These are phyloP conservation scores for Chrosomus eos DNA, from an alignment of 2,797 vertebrate genomes.

Conservation along the genomic window DNA sequence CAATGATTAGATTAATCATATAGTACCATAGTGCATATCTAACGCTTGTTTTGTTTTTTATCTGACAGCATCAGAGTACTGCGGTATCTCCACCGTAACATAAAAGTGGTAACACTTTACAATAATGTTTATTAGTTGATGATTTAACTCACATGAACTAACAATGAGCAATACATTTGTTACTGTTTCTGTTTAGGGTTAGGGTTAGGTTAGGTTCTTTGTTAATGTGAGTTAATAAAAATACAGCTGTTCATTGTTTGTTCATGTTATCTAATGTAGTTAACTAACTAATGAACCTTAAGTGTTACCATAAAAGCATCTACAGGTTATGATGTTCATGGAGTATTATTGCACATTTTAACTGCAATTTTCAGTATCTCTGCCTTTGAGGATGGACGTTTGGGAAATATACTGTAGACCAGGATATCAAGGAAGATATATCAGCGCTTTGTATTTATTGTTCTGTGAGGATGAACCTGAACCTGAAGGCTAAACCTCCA, in stretches of 20 bases:
- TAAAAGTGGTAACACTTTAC: no score
- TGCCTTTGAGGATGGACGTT: not conserved
- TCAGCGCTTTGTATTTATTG: not conserved
- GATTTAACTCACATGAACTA: no score
- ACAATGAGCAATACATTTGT: no score
- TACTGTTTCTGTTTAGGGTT: no score
- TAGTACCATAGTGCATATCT: not conserved
- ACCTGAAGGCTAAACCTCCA: not conserved
- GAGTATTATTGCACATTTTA: not conserved
- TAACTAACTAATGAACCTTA: no score
- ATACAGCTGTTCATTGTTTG: no score
- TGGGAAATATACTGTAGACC: constrained; percentile 12
- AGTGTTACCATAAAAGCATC: no score
- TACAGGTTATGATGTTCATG: not conserved
- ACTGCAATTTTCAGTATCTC: not conserved
- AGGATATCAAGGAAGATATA: not conserved
- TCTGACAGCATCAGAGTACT: not conserved
- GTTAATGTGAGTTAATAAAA: no score
- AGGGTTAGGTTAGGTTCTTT: no score
- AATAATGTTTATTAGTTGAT: no score
- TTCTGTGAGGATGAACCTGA: not conserved
- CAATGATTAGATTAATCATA: not conserved
- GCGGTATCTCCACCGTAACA: not conserved
- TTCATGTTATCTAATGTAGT: no score
- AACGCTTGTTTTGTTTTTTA: not conserved